Conservation (phyloP, 1,140 invertebrate genomes). For the Laodelphax striatellus region DNA sequence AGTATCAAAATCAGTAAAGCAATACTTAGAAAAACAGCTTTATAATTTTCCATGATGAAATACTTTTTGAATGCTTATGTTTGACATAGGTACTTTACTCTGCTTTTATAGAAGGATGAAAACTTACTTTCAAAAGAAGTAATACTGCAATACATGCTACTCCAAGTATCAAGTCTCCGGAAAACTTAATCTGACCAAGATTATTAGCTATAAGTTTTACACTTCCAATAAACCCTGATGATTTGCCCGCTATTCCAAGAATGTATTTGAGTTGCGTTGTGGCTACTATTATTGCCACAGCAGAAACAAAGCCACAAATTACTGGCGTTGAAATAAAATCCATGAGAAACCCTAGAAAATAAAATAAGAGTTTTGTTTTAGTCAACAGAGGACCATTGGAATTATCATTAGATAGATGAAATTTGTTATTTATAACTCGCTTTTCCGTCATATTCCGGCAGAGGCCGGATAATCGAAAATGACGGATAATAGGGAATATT, state of each 20-base stretch:
- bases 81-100: too few species aligned
- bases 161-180: neutral
- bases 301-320: slow-evolving; percentile 85
- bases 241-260: slow-evolving; percentile 47
- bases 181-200: neutral
- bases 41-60: too few species aligned
- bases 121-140: neutral
- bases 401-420: too few species aligned
- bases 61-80: too few species aligned
- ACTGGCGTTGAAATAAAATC: slow-evolving; percentile 91
- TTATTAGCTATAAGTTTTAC: neutral
- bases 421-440: too few species aligned
- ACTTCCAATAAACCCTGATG: neutral
- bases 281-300: slow-evolving; percentile 84
- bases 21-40: too few species aligned
- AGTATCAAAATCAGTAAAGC: too few species aligned
- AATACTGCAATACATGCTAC: neutral
- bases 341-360: slow-evolving; percentile 67
- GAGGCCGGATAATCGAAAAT: too few species aligned
- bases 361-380: slow-evolving; percentile 16
- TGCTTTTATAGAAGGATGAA: neutral
- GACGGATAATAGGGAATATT: too few species aligned
- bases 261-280: slow-evolving; percentile 76
- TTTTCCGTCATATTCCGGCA: too few species aligned
- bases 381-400: too few species aligned